Percentiles rank a stretch among this genome's conserved stretches.
Evolutionary conservation across 1,140 invertebrate genomes (phyloP).

Genomic region (Parasteatoda tepidariorum): DNA sequence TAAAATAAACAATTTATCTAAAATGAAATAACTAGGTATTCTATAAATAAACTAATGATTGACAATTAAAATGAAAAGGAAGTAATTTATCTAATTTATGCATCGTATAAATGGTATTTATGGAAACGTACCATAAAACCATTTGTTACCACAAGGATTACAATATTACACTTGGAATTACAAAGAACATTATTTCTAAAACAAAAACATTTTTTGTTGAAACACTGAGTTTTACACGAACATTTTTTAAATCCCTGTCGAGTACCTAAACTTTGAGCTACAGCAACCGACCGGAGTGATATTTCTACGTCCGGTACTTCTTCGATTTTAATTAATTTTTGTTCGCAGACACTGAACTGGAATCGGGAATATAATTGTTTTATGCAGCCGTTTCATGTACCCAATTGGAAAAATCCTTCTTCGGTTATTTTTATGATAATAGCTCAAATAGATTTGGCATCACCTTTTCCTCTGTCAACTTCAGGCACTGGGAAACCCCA

Average conservation of each 20-base stretch:
- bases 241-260: neutral
- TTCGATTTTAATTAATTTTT: conserved; percentile 58
- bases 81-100: too few species aligned
- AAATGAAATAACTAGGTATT: too few species aligned
- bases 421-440: neutral
- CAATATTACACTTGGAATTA: neutral
- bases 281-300: conserved; percentile 51
- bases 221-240: neutral
- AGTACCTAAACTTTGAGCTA: conserved; percentile 26
- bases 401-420: neutral
- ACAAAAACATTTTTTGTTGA: conserved; percentile 18
- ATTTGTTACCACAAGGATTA: too few species aligned
- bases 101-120: too few species aligned
- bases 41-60: too few species aligned
- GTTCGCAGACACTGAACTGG: conserved; percentile 55
- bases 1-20: too few species aligned
- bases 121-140: too few species aligned
- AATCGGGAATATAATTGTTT: neutral
- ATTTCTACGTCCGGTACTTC: conserved; percentile 55
- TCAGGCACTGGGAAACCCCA: too few species aligned
- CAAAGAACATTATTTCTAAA: neutral
- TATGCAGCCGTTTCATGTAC: neutral
- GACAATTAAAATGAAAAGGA: too few species aligned
- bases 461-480: too few species aligned
- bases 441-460: neutral